Percentiles rank a stretch among this genome's conserved stretches.
Conservation (phyloP, 2,888 invertebrate genomes). For the Andrena chrysosceles region DNA sequence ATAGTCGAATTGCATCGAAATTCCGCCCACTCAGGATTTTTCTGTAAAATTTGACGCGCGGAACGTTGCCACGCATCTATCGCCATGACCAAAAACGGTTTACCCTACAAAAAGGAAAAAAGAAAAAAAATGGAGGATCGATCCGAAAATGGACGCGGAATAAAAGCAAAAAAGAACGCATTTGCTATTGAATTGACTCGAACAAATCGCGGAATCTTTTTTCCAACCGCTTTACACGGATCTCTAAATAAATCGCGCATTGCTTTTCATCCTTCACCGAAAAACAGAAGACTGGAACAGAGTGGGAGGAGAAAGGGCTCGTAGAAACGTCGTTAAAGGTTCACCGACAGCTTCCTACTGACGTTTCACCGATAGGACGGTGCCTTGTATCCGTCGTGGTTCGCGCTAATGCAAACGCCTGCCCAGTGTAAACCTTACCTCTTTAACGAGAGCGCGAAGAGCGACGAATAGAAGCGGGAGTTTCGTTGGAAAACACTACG, state of each 20-base stretch:
- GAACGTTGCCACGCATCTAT: slow-evolving; percentile 23
- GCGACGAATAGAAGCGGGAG: slow-evolving; percentile 2
- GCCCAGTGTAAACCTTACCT: not conserved
- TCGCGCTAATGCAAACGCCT: slow-evolving; percentile 19
- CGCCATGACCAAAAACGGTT: slow-evolving; percentile 34
- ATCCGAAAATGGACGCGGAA: slow-evolving; percentile 15
- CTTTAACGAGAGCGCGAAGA: not conserved
- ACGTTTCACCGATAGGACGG: slow-evolving; percentile 19
- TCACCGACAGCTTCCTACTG: slow-evolving; percentile 11
- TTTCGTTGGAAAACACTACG: slow-evolving; percentile 24
- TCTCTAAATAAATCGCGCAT: slow-evolving; percentile 27
- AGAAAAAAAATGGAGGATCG: slow-evolving; percentile 10
- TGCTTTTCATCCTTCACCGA: not conserved
- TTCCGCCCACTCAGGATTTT: slow-evolving; percentile 36
- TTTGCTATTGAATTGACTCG: slow-evolving; percentile 9
- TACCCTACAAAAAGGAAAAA: slow-evolving; percentile 10
- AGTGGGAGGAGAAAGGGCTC: not conserved
- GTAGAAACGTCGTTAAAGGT: slow-evolving; percentile 17
- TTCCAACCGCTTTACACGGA: slow-evolving; percentile 2
- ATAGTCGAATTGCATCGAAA: slow-evolving; percentile 35
- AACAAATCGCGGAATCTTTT: slow-evolving; percentile 14
- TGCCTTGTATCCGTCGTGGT: slow-evolving; percentile 4
- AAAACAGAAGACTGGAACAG: not conserved
- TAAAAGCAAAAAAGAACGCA: slow-evolving; percentile 21
- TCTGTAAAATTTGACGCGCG: slow-evolving; percentile 37